Conservation (phyloP, 2,888 invertebrate species). For the Drosophila niveifrons region DNA sequence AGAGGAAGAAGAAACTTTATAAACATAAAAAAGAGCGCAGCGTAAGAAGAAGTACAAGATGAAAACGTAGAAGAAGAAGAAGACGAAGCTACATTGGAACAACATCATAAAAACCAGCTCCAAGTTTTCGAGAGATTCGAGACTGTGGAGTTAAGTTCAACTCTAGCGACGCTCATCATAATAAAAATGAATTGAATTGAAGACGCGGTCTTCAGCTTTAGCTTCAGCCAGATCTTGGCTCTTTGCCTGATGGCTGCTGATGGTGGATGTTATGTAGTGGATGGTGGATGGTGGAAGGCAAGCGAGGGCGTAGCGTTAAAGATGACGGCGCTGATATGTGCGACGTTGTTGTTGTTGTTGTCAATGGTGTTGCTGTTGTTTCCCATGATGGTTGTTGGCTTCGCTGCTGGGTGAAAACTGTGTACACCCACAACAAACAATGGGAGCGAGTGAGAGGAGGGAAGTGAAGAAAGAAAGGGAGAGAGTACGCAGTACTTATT, state of each 20-base stretch:
- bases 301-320: slow-evolving; percentile 63
- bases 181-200: slow-evolving; percentile 78
- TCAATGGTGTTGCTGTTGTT: slow-evolving; percentile 45
- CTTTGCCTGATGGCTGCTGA: slow-evolving; percentile 13
- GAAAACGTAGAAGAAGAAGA: slow-evolving; percentile 15
- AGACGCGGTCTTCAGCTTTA: slow-evolving; percentile 17
- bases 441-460: slow-evolving; percentile 1
- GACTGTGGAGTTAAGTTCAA: slow-evolving; percentile 52
- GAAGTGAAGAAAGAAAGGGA: neutral
- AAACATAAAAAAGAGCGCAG: slow-evolving; percentile 68
- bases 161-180: slow-evolving; percentile 73
- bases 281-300: slow-evolving; percentile 12
- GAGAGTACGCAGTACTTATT: slow-evolving; percentile 49
- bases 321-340: slow-evolving; percentile 71
- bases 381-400: slow-evolving; percentile 74
- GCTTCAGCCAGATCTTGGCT: slow-evolving; percentile 25
- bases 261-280: slow-evolving; percentile 13
- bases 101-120: slow-evolving; percentile 67
- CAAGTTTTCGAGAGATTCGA: slow-evolving; percentile 43
- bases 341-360: slow-evolving; percentile 35
- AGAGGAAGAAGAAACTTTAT: slow-evolving; percentile 78
- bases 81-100: slow-evolving; percentile 45
- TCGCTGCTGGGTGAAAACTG: slow-evolving; percentile 59
- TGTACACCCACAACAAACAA: slow-evolving; percentile 63
- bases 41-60: slow-evolving; percentile 25